phyloP scores from a whole-genome alignment of 2,113 vertebrate genomes.

The Lipophrys pholis region DNA sequence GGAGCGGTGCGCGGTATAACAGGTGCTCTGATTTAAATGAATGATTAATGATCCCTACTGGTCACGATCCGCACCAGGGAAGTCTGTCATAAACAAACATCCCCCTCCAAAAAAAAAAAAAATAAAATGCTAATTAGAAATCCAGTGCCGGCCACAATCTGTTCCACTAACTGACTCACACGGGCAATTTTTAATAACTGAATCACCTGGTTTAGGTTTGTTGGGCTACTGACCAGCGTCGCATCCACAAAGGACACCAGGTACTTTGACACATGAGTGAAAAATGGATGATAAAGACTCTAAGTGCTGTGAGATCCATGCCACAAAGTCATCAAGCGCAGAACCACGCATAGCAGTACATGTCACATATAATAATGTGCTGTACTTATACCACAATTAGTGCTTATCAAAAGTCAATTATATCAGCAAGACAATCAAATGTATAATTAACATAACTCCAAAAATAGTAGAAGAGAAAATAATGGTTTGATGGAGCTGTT shows the following conservation, averaged over 20 bases:
- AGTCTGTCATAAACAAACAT: slow-evolving; percentile 55
- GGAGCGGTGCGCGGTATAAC: slow-evolving; percentile 59
- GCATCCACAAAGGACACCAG: slow-evolving; percentile 40
- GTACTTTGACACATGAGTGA: slow-evolving; percentile 36
- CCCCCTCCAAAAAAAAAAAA: slow-evolving; percentile 49
- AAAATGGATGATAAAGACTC: slow-evolving; percentile 44
- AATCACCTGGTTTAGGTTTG: slow-evolving; percentile 28
- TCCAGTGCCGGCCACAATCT: slow-evolving; percentile 32
- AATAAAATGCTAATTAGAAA: slow-evolving; percentile 52
- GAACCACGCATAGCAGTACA: too few species aligned
- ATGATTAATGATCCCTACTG: slow-evolving; percentile 75
- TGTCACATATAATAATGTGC: too few species aligned
- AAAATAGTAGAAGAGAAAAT: too few species aligned
- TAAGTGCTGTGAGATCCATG: too few species aligned
- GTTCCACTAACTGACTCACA: slow-evolving; percentile 36
- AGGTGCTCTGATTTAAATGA: slow-evolving; percentile 77
- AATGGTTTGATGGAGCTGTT: too few species aligned
- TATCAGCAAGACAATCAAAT: too few species aligned
- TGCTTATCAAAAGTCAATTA: too few species aligned
- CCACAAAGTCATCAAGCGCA: background rate
- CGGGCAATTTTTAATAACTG: slow-evolving; percentile 48
- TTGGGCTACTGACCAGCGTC: background rate
- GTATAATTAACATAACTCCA: too few species aligned
- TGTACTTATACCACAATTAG: too few species aligned
- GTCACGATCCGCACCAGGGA: slow-evolving; percentile 57